These are phyloP conservation scores for Platysternon megacephalum DNA, from an alignment of 2,113 vertebrate species.

Conservation along the genomic window DNA sequence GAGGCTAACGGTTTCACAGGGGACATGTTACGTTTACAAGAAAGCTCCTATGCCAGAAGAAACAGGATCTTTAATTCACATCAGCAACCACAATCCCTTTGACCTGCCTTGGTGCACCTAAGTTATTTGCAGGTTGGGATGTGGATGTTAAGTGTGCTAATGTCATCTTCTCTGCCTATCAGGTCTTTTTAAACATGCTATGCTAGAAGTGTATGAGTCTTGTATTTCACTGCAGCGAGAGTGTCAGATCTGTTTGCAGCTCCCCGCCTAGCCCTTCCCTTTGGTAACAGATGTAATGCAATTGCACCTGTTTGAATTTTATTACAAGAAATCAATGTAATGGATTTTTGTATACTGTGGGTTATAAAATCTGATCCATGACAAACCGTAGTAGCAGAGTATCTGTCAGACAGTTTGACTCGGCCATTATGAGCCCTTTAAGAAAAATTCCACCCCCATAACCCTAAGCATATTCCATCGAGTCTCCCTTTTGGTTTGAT, in stretches of 20 bases:
- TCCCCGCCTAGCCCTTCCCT: not conserved
- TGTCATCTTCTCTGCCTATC: not conserved
- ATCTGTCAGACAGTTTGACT: not conserved
- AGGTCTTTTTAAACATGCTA: accelerated
- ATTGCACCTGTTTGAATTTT: not conserved
- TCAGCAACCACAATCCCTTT: no score
- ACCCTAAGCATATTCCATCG: not conserved
- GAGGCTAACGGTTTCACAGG: not conserved
- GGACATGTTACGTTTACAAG: not conserved
- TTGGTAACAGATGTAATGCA: not conserved
- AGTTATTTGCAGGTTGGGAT: not conserved
- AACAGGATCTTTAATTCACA: not conserved
- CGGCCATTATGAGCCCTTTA: not conserved
- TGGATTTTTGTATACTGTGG: constrained; percentile 31
- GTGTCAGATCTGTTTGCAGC: not conserved
- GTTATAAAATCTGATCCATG: constrained; percentile 4
- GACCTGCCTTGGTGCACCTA: not conserved
- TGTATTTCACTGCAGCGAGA: accelerated
- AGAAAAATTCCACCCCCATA: accelerated
- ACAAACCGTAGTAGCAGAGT: not conserved
- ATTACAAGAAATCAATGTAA: not conserved
- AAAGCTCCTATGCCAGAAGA: not conserved
- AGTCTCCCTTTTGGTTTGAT: not conserved
- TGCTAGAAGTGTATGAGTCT: accelerated
- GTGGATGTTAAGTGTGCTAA: not conserved